phyloP scores from a whole-genome alignment of 1,140 invertebrate species.

The Trigoniulus corallinus region DNA sequence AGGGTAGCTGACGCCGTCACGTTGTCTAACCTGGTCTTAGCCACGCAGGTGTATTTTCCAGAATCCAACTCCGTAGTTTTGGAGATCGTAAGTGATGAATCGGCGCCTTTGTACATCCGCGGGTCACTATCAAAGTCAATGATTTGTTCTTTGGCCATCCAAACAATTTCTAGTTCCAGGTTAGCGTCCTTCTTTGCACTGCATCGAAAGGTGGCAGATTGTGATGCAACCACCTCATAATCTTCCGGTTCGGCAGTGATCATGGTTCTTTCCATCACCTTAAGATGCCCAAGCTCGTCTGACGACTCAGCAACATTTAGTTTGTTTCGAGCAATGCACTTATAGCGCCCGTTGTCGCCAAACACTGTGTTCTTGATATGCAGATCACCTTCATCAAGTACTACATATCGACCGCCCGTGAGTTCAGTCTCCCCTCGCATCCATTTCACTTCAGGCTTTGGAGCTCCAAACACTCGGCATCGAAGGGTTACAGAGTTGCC shows the following conservation, averaged over 20 bases:
- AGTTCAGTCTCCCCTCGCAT: conserved; percentile 58
- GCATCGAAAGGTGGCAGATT: conserved; percentile 79
- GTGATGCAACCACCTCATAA: conserved; percentile 77
- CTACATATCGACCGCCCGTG: conserved; percentile 63
- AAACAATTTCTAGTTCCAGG: conserved; percentile 62
- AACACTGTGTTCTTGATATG: conserved; percentile 65
- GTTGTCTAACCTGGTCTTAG: conserved; percentile 71
- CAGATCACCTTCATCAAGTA: conserved; percentile 59
- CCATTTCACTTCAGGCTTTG: conserved; percentile 89
- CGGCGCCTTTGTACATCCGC: conserved; percentile 36
- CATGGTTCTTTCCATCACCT: conserved; percentile 60
- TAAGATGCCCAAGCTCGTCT: conserved; percentile 27
- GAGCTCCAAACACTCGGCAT: conserved; percentile 90
- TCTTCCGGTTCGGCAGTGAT: conserved; percentile 73
- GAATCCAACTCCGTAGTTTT: conserved; percentile 89
- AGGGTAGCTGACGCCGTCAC: conserved; percentile 66
- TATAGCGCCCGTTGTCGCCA: conserved; percentile 71
- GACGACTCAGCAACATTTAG: conserved; percentile 46
- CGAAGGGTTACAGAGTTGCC: conserved; percentile 62
- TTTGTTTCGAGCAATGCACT: conserved; percentile 83
- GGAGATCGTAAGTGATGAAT: conserved; percentile 83
- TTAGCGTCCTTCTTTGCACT: conserved; percentile 72
- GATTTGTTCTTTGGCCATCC: conserved; percentile 63
- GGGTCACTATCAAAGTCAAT: conserved; percentile 79
- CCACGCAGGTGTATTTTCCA: conserved; percentile 90